Base-by-base conservation (phyloP, 1,140 invertebrate genomes). In the Cepaea nemoralis region DNA sequence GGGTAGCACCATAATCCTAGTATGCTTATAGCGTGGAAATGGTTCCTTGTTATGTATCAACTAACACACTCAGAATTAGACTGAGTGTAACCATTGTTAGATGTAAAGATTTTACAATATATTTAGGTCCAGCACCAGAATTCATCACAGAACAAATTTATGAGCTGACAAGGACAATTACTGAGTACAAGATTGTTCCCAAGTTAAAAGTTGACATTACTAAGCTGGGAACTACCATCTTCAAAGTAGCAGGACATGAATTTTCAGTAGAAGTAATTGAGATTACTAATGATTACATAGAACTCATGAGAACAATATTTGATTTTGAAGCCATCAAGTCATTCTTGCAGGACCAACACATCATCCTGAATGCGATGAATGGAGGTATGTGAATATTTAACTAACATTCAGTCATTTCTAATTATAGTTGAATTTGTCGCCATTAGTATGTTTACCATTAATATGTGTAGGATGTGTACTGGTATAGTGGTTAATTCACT, bases 251-350 rank as follows among this genome's bases (percentile, higher is more conserved):
- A 27, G 78, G 78, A n/a, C 37, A 33, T 0, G 22, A 70, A 22
- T 73, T 80, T 33, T 55, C 48, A 0, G 95, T 99, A 12, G 95
- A 99, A 88, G 93, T 99, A 0, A 95, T 99, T 82, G 97, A 99
- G 92, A 94, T 96, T 0, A 96, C 99, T 2, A 93, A 94, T 24
- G 96, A 98, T 90, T 99, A 99, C 91, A 93, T 98, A 0, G 92
- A 93, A 0, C 94, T 97, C 67, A 99, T 99, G 98, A 97, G 99
- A 91, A 94, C 95, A 85, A 99, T 99, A 85, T 99, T 99, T 93
- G 97, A 99, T 92, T 99, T 99, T 92, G 89, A 91, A 78, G 93
- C 94, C 86, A 94, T 99, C 42, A 95, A 94, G 88, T 91, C n/a
- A 35, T 73, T 42, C 59, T 3, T 50, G 0, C 0, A 73, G 27